phyloP scores from a whole-genome alignment of 1,140 invertebrate species.

The Drosophila athabasca region DNA sequence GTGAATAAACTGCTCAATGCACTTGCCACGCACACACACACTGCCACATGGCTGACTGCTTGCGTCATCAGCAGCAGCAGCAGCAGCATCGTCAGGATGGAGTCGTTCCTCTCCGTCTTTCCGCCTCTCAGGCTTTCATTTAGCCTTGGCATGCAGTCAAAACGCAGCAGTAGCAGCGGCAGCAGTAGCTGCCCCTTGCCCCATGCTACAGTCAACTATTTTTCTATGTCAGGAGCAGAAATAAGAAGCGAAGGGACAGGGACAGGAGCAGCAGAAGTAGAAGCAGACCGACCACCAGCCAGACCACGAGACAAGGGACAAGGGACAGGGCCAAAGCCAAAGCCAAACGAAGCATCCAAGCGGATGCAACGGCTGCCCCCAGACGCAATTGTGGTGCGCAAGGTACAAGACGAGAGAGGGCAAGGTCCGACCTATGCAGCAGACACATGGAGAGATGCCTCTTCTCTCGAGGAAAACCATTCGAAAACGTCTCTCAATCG shows the following conservation, averaged over 20 bases:
- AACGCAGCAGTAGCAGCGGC: slow-evolving; percentile 57
- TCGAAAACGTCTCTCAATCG: too few species aligned
- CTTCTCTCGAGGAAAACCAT: too few species aligned
- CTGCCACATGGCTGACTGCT: slow-evolving; percentile 51
- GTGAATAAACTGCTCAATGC: slow-evolving; percentile 53
- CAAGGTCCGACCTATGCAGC: too few species aligned
- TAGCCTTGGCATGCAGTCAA: slow-evolving; percentile 79
- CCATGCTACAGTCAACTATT: slow-evolving; percentile 58
- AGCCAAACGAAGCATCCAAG: slow-evolving; percentile 19
- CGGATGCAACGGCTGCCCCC: slow-evolving; percentile 38
- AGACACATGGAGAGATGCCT: too few species aligned
- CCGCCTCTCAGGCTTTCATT: slow-evolving; percentile 9
- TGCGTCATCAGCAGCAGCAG: slow-evolving; percentile 70
- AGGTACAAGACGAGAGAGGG: too few species aligned
- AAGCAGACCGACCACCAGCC: neutral
- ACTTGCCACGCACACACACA: slow-evolving; percentile 43
- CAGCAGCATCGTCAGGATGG: slow-evolving; percentile 49
- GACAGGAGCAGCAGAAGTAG: slow-evolving; percentile 6
- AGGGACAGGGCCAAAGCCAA: slow-evolving; percentile 16
- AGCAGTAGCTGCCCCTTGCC: neutral
- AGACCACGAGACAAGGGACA: neutral
- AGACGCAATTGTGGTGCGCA: slow-evolving; percentile 37
- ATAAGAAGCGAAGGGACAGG: neutral
- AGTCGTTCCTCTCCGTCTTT: slow-evolving; percentile 22
- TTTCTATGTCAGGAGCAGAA: slow-evolving; percentile 68